These are phyloP conservation scores for Tigriopus japonicus DNA, from an alignment of 1,140 invertebrate genomes.

Conservation along the genomic window DNA sequence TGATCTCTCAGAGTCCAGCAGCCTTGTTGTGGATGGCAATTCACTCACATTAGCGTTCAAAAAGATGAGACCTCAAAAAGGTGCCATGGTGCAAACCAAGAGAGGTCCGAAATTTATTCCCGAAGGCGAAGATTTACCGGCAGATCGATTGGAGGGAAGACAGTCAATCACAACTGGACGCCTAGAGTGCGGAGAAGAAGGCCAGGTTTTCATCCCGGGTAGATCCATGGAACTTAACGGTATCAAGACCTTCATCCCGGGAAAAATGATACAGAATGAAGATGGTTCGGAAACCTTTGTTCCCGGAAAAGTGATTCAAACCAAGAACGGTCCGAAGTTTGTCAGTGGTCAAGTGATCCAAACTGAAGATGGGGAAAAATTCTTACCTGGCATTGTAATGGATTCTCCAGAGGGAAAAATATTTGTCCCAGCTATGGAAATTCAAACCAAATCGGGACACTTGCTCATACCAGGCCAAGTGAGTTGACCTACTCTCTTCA, in stretches of 20 bases:
- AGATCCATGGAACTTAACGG: slow-evolving; percentile 43
- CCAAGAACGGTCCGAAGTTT: slow-evolving; percentile 36
- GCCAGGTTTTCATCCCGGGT: slow-evolving; percentile 43
- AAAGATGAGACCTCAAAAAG: slow-evolving; percentile 23
- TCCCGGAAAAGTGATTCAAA: slow-evolving; percentile 37
- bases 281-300: slow-evolving; percentile 47
- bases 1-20: background rate
- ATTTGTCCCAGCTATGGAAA: slow-evolving; percentile 49
- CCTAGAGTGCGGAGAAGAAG: slow-evolving; percentile 35
- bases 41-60: slow-evolving; percentile 4
- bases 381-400: slow-evolving; percentile 39
- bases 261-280: slow-evolving; percentile 37
- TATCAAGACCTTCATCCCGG: slow-evolving; percentile 38
- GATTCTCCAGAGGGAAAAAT: slow-evolving; percentile 32
- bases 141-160: slow-evolving; percentile 16
- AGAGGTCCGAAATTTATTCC: slow-evolving; percentile 48
- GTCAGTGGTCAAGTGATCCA: slow-evolving; percentile 50
- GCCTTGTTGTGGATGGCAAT: slow-evolving; percentile 7
- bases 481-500: background rate
- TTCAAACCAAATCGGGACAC: slow-evolving; percentile 41
- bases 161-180: slow-evolving; percentile 45
- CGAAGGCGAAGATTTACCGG: slow-evolving; percentile 23
- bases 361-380: slow-evolving; percentile 43
- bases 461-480: slow-evolving; percentile 32
- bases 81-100: slow-evolving; percentile 43